Base-by-base conservation (phyloP, 2,797 vertebrate genomes). In the Caiman crocodilus region DNA sequence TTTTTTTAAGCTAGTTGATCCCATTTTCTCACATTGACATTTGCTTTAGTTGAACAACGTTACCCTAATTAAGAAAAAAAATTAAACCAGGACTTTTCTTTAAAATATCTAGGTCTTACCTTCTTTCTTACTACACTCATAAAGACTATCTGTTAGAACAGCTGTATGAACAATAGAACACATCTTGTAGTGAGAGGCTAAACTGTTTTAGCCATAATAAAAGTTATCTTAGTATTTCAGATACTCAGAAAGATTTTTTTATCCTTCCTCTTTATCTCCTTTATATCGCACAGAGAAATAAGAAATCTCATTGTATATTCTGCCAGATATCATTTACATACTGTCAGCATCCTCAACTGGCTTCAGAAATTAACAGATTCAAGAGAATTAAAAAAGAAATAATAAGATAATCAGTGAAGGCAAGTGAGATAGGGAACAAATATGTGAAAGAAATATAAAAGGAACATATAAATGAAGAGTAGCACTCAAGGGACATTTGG, bases 41-140 rank as follows among this genome's bases (percentile, higher is more conserved):
- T 97, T 90, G 92, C 25, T 96, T 96, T 94, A 96, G 96, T 81
- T 82, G 88, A 96, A 94, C 87, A 95, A 83, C 94, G 87, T 94
- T 96, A 82, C 93, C 89, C 94, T 97, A 97, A 98, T 97, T 96
- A 97, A 95, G 92, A 93, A 96, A 97, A 97, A 42, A 95, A 97
- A 97, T 97, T 97, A 92, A 96, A 95, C 79, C 90, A 61, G 80
- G 92, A 96, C 96, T 96, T 97, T 86, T 91, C 42, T 96, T 93
- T 93, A 82, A 96, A 96, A 94, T 92, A 90, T 57, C 64, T 82
- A 67, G 57, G 76, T 95, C 76, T 95, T 96, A 92, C 92, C 17
- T 94, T 82, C 76, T 95, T 95, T 96, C 83, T 30, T 93, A 94
- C 94, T 96, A 95, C 81, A 61, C 59, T 90, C 63, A 83, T 92